Evolutionary conservation across 2,113 vertebrate species (phyloP).

Genomic region (Australoheros scitulus): DNA sequence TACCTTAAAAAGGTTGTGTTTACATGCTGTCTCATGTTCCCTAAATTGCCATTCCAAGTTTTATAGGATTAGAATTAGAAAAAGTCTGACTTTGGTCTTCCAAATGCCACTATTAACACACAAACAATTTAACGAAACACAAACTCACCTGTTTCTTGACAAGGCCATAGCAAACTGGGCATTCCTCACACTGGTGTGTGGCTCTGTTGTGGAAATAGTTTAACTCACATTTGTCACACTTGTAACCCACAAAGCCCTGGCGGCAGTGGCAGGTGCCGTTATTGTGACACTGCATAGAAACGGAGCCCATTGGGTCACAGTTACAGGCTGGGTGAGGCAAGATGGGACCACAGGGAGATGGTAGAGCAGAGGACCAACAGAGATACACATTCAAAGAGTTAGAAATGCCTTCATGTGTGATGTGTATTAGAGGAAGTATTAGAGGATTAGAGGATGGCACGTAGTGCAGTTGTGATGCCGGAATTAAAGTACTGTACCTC

Average conservation of each 20-base stretch:
- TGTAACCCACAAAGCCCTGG: constrained; percentile 87
- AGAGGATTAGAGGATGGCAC: not conserved
- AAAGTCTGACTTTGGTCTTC: not conserved
- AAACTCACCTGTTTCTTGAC: constrained; percentile 85
- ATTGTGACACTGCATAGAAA: constrained; percentile 84
- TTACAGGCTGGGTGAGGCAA: constrained; percentile 82
- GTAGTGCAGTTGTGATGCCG: constrained; percentile 9
- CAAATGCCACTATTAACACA: not conserved
- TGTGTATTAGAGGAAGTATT: constrained; percentile 11
- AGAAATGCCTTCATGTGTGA: constrained; percentile 13
- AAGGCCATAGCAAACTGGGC: constrained; percentile 88
- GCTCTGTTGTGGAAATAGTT: constrained; percentile 84
- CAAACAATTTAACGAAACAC: not conserved
- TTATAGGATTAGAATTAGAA: not conserved
- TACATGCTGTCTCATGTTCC: not conserved
- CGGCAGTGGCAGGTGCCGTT: constrained; percentile 88
- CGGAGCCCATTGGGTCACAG: constrained; percentile 89
- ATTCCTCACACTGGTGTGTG: constrained; percentile 85
- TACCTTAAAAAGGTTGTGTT: not conserved
- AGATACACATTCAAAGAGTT: constrained; percentile 30
- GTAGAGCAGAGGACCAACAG: not conserved
- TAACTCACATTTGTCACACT: constrained; percentile 88
- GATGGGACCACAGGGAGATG: not conserved
- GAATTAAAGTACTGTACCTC: constrained; percentile 77
- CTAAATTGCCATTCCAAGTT: not conserved